Percentiles rank a stretch among this genome's conserved stretches.
phyloP scores from a whole-genome alignment of 2,888 invertebrate genomes.

The Argyresthia goedartella region DNA sequence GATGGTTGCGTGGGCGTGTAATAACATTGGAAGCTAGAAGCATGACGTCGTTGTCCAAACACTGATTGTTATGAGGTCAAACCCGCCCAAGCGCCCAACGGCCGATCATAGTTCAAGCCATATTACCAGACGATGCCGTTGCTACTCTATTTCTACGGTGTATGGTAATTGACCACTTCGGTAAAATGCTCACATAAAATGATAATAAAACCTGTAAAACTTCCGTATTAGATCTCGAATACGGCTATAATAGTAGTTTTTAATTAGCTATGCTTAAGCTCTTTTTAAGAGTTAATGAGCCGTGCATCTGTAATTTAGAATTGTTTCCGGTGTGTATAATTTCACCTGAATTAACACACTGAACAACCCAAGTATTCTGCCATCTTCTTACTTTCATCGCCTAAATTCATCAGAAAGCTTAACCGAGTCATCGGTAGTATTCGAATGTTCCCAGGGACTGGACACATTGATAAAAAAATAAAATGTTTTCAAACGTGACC shows the following conservation, averaged over 20 bases:
- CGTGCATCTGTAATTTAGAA: not conserved
- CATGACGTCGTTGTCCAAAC: slow-evolving; percentile 21
- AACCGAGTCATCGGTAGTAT: too few species aligned
- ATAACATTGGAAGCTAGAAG: slow-evolving; percentile 28
- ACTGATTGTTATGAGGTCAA: slow-evolving; percentile 31
- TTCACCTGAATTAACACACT: too few species aligned
- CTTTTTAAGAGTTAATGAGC: not conserved
- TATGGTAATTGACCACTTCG: not conserved
- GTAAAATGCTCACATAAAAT: not conserved
- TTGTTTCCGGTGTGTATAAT: too few species aligned
- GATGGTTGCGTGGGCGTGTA: slow-evolving; percentile 34
- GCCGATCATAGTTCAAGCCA: slow-evolving; percentile 10
- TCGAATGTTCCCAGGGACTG: too few species aligned
- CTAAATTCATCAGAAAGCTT: too few species aligned
- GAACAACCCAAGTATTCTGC: too few species aligned
- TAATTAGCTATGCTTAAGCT: not conserved
- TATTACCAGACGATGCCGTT: not conserved
- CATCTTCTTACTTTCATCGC: too few species aligned
- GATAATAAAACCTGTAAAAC: not conserved
- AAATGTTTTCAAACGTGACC: too few species aligned
- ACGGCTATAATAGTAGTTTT: not conserved
- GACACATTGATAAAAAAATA: too few species aligned
- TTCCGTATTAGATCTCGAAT: too few species aligned
- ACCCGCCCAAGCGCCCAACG: slow-evolving; percentile 9
- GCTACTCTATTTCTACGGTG: too few species aligned